Conservation (phyloP, 2,797 vertebrate species). For the Limosa lapponica region DNA sequence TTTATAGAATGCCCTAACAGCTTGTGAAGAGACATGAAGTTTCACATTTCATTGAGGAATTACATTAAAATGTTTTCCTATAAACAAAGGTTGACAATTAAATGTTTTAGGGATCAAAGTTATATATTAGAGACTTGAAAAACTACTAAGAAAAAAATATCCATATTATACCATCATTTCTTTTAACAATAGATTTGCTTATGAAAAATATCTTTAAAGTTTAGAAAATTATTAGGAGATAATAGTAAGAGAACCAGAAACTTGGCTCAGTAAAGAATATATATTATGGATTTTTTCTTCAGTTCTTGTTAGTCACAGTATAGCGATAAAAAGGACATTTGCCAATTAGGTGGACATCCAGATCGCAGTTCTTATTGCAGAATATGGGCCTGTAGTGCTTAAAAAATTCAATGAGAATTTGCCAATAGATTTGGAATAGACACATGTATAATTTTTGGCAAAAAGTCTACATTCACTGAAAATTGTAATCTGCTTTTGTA, state of each 20-base stretch:
- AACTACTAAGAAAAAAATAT: background rate
- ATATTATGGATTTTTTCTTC: background rate
- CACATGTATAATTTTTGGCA: background rate
- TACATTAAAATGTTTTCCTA: background rate
- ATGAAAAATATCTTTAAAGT: background rate
- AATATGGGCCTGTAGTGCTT: background rate
- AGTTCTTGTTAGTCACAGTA: background rate
- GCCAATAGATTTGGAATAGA: background rate
- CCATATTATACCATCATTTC: background rate
- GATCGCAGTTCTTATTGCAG: background rate
- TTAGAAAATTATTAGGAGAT: background rate
- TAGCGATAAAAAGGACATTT: background rate
- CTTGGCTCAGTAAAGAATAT: background rate
- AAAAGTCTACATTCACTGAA: background rate
- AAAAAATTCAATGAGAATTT: background rate
- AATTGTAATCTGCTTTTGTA: background rate
- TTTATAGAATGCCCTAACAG: background rate
- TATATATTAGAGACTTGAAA: background rate
- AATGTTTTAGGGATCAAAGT: background rate
- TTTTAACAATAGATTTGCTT: conserved; percentile 22
- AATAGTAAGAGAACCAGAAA: background rate
- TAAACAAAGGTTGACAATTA: background rate
- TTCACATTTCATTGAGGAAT: background rate
- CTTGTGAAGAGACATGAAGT: background rate
- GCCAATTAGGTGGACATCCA: background rate